Evolutionary conservation across 2,888 invertebrate genomes (phyloP).

Genomic region (Oxyscelio sp.): DNA sequence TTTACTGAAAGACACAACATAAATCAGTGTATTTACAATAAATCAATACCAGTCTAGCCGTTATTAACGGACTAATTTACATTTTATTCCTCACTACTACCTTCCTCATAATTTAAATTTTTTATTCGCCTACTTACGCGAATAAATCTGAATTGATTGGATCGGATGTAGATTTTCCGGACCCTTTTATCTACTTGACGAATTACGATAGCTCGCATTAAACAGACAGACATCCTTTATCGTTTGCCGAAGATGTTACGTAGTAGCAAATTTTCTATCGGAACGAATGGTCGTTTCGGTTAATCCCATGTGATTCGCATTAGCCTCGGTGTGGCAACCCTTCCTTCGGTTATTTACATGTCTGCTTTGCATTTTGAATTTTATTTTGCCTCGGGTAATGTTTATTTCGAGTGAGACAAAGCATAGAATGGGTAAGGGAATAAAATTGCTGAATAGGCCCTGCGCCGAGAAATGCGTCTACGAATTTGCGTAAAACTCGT

Average conservation of each 20-base stretch:
- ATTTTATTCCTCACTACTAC: no score
- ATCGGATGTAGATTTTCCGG: constrained; percentile 54
- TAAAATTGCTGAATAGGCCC: constrained; percentile 65
- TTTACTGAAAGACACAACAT: no score
- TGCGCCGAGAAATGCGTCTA: constrained; percentile 48
- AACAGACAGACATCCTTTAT: constrained; percentile 68
- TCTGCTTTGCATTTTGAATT: constrained; percentile 74
- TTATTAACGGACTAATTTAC: no score
- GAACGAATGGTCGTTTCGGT: constrained; percentile 69
- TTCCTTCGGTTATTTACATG: constrained; percentile 66
- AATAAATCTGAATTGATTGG: constrained; percentile 70
- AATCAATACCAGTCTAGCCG: no score
- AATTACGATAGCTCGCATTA: constrained; percentile 70
- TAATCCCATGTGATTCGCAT: constrained; percentile 75
- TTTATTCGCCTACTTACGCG: constrained; percentile 21
- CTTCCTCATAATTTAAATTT: background rate
- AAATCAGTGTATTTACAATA: no score
- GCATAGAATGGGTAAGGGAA: constrained; percentile 63
- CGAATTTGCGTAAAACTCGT: constrained; percentile 59
- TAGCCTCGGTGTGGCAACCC: constrained; percentile 63
- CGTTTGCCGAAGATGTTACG: constrained; percentile 72
- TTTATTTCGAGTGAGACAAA: constrained; percentile 68
- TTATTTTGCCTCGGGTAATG: constrained; percentile 71
- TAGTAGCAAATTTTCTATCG: constrained; percentile 66
- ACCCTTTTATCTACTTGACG: constrained; percentile 71